Evolutionary conservation across 2,888 invertebrate genomes (phyloP), one percentile per base, ranked within the genome.

Genomic region (Drosophila merina): DNA sequence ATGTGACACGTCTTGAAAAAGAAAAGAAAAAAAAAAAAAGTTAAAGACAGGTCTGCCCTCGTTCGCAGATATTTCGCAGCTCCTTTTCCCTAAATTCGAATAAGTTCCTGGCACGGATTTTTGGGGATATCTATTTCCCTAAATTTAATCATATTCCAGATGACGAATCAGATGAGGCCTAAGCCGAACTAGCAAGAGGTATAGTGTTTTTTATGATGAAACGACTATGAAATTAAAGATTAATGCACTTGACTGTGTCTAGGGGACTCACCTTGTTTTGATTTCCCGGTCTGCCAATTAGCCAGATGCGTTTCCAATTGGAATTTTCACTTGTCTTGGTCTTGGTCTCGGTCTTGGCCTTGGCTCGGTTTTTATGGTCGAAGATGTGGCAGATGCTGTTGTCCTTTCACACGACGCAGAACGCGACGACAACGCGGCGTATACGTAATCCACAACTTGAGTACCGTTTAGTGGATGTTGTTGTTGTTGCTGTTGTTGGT

Each of bases 281-380:
- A 55, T 38, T 51, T 31, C 14, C 44, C 36, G 55, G 49, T 54
- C 52, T 51, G 85, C 85, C 79, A 79, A 79, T 81, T 85, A 78
- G 85, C 60, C 62, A 45, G 50, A 59, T 75, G 50, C 48, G 50
- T 74, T 72, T 50, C 80, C 79, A 74, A 83, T 83, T 76, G 83
- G 76, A 85, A 82, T 85, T 66, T 81, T 78, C 74, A 81, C 66
- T 60, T 81, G 72, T 12, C 72, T 67, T 50, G 30, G 69, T 49
- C 56, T 56, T 33, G 67, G 14, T 14, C 72, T 67, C 45, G 30
- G 69, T 66, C 48, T 67, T 67, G 40, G 42, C 45, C 36, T 20
- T 20, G 20, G 20, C 20, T 20, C 20, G 20, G 20, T 20, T 57
- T 28, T 31, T 52, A 42, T 60, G 42, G 63, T 10, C 1, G 42